Base-by-base conservation (phyloP, 2,113 vertebrate species). In the Indri indri region DNA sequence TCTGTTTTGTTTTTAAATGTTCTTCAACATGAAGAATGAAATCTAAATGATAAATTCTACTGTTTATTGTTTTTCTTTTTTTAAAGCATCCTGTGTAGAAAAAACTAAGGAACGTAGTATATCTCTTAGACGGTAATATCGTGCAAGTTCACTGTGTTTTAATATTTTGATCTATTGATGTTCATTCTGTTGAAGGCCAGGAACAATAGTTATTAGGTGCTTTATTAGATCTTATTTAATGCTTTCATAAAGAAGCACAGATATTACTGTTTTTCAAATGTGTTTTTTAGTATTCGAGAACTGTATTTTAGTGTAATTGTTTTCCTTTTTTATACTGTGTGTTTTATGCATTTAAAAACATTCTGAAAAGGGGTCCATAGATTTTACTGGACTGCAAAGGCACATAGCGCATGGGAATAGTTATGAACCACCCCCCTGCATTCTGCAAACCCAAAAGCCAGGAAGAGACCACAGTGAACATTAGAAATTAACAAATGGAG, bases 301-400 rank as follows among this genome's bases (percentile, higher is more conserved):
- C 25, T 81, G 6, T 83, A 65, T 93, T 83, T 97, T 86, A 73
- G 30, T 52, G 8, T 97, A 59, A 80, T 76, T 85, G 25, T 23
- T 84, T 93, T 76, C 25, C 17, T 80, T 80, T 85, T 79, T 61
- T 32, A 80, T 88, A 18, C n/a, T 77, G 3, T 32, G 1, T 66
- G 45, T 93, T 95, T 94, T 91, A 70, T 85, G n/a, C 61, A 79
- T 82, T 92, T 95, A 57, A 73, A 89, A 82, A 47, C 71, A 68
- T 86, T 52, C 37, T 77, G 7, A 66, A 90, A 94, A 86, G 50
- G 59, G 32, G 9, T 50, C 27, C 22, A 2, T 32, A 52, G 16
- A 37, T 88, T 90, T 92, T 88, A 76, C 11, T 63, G 17, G 57
- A 27, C 3, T 34, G 18, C 47, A 71, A 11, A 90, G 52, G 16